phyloP scores from a whole-genome alignment of 2,888 invertebrate species.

The Masnerella sp. region DNA sequence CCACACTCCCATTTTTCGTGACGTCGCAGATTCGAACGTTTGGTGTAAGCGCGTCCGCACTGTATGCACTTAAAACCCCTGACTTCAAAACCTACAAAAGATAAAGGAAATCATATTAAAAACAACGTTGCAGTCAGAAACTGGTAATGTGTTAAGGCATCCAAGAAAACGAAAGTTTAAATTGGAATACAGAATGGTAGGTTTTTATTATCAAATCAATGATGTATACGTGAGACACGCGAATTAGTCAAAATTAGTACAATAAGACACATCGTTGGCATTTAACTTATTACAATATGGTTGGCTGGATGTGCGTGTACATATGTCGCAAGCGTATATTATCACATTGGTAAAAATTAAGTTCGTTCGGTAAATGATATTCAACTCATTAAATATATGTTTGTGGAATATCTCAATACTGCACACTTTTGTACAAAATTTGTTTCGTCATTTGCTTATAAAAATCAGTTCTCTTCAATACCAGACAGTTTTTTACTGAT shows the following conservation, averaged over 20 bases:
- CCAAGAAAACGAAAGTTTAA: neutral
- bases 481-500: too few species aligned
- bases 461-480: too few species aligned
- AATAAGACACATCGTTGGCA: constrained; percentile 22
- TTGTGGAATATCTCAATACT: too few species aligned
- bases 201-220: neutral
- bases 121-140: neutral
- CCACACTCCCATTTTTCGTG: constrained; percentile 76
- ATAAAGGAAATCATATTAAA: constrained; percentile 21
- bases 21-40: constrained; percentile 68
- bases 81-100: constrained; percentile 64
- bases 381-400: too few species aligned
- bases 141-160: neutral
- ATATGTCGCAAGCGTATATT: too few species aligned
- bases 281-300: constrained; percentile 30
- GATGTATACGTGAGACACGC: too few species aligned
- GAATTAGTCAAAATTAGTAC: too few species aligned
- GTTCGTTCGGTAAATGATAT: too few species aligned
- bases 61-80: constrained; percentile 65
- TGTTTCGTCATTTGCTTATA: too few species aligned
- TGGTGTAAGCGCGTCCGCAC: constrained; percentile 69
- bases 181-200: neutral
- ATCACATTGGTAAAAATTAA: too few species aligned
- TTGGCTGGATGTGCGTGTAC: constrained; percentile 7
- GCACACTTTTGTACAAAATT: too few species aligned